Evolutionary conservation across 2,113 vertebrate genomes (phyloP), one percentile per base, ranked within the genome.

Genomic region (Gobio gobio): DNA sequence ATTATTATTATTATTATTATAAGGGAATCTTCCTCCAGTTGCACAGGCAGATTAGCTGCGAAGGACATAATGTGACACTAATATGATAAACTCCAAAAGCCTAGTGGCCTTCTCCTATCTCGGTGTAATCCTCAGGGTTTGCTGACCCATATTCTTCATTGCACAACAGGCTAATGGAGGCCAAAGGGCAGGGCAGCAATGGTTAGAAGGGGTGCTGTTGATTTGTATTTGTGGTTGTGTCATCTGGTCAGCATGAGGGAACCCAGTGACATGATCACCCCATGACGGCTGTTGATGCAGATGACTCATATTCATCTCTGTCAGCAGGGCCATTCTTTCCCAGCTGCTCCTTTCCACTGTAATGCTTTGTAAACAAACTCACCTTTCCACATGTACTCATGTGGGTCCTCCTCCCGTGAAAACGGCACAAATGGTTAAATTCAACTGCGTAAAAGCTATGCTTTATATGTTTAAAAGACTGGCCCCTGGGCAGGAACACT

Each of bases 251-350:
- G 58, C 74, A 36, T 77, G 70, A 81, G 45, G 43, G 61, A 68
- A 36, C 63, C 63, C 79, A 13, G 20, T 78, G 87, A 82, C 85
- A 70, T 83, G 82, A 88, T n/a, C 36, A 64, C 82, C 80, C 78
- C 49, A 84, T 83, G 26, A 87, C 58, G 59, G 84, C 83, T 89
- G 90, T 58, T 87, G 88, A 61, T 88, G 66, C 22, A 72, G 68
- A 86, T 90, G 90, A 91, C 74, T 94, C 90, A 88, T 54, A 68
- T 68, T 40, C 58, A 45, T 59, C 72, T 29, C 33, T 54, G 51
- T 84, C 83, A 73, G 85, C 86, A 85, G 61, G 76, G 77, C 10
- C 26, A 68, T 81, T 64, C 86, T 76, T 45, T 49, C 20, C 49
- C 59, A 40, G 20, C 7, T 8, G 29, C 3, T n/a, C 51, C 9